Evolutionary conservation across 2,113 vertebrate genomes (phyloP).

Genomic region (Lepisosteus oculatus): DNA sequence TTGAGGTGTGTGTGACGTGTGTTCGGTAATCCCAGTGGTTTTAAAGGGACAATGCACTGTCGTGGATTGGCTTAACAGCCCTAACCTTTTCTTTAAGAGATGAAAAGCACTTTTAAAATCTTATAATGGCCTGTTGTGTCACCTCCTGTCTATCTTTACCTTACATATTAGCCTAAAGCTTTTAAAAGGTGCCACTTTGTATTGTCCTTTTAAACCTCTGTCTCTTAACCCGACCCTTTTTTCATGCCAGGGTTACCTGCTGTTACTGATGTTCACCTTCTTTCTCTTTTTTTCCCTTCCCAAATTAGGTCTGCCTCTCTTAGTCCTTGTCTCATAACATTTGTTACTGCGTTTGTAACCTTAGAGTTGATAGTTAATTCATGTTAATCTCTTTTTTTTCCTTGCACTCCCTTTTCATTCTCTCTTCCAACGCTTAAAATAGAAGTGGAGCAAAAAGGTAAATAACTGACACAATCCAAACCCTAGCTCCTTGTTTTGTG

Average conservation of each 20-base stretch:
- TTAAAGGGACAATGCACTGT: constrained; percentile 8
- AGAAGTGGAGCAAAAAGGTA: constrained; percentile 99
- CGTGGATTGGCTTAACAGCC: neutral
- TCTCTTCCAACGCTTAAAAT: constrained; percentile 99
- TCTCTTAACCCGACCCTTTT: constrained; percentile 61
- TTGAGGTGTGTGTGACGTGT: neutral
- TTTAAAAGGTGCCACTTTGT: constrained; percentile 7
- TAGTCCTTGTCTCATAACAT: constrained; percentile 84
- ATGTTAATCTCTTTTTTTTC: constrained; percentile 98
- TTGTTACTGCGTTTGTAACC: constrained; percentile 87
- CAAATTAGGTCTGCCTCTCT: constrained; percentile 79
- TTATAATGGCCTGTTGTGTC: neutral
- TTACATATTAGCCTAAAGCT: neutral
- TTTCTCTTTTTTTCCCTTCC: constrained; percentile 75
- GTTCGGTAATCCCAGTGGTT: neutral
- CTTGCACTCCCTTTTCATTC: constrained; percentile 92
- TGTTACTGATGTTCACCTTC: constrained; percentile 37
- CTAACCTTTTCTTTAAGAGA: neutral
- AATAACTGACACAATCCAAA: constrained; percentile 94
- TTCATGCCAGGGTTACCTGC: constrained; percentile 74
- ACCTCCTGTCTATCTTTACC: neutral
- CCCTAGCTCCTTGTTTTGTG: constrained; percentile 97
- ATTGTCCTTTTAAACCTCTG: constrained; percentile 26
- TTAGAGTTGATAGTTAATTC: constrained; percentile 92
- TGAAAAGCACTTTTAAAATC: neutral